Evolutionary conservation across 2,888 invertebrate species (phyloP).

Genomic region (Dusona sp.): DNA sequence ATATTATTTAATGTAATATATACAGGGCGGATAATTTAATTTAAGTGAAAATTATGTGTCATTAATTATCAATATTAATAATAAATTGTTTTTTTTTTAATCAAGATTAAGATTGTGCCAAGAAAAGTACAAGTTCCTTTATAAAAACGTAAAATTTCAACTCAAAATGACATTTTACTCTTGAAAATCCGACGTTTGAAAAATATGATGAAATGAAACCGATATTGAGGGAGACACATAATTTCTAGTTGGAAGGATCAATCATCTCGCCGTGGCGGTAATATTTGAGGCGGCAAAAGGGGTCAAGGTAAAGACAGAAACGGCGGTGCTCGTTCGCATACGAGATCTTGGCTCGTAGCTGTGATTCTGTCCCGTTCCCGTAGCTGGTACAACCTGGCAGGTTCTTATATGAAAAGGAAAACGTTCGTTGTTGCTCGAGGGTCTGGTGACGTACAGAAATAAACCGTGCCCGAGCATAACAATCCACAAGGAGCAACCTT

Average conservation of each 20-base stretch:
- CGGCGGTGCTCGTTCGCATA: conserved; percentile 67
- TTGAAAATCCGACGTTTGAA: no score
- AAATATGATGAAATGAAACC: background rate
- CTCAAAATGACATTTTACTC: no score
- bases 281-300: conserved; percentile 60
- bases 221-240: background rate
- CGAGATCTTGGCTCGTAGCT: conserved; percentile 78
- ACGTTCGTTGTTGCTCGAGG: conserved; percentile 77
- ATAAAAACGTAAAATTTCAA: no score
- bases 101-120: no score
- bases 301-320: conserved; percentile 76
- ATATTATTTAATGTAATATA: conserved; percentile 23
- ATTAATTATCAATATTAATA: no score
- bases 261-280: conserved; percentile 45
- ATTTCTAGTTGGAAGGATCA: background rate
- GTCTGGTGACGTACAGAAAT: conserved; percentile 80
- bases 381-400: conserved; percentile 79
- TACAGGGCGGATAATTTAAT: background rate
- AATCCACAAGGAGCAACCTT: conserved; percentile 79
- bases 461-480: conserved; percentile 79
- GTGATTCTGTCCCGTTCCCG: conserved; percentile 78
- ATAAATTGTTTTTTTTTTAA: no score
- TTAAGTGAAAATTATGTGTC: no score
- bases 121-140: no score
- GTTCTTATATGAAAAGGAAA: conserved; percentile 83